Base-by-base conservation (phyloP, 2,113 vertebrate species). In the Suncus etruscus region DNA sequence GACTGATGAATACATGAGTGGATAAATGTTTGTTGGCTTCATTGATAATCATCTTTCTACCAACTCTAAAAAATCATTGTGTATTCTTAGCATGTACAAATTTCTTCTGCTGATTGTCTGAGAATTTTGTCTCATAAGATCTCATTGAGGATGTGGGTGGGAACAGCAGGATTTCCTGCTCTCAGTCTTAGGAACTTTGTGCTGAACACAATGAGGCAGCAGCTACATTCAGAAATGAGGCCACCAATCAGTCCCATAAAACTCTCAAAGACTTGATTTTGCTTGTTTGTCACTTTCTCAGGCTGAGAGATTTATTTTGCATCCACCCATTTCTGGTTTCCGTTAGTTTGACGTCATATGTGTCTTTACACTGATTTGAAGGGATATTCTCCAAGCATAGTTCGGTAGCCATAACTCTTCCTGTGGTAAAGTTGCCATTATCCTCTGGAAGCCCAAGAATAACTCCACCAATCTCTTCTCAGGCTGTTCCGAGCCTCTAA, bases 131-230 rank as follows among this genome's bases (percentile, higher is more conserved):
- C 89, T 86, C 90, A 1, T 18, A 70, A 84, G 80, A 45, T 47
- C 61, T 78, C 29, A 8, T 48, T 29, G 24, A 90, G 86, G 89
- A 91, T 48, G n/a, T 93, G 75, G 93, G 92, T 91, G 92, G 93
- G 75, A 85, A 79, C 18, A 14, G 45, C 86, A 93, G 92, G 86
- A 92, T 97, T 96, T 96, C 95, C 95, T 91, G 92, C 83, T 89
- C 78, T 86, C 2, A 14, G 81, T 72, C 86, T 90, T 76, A 8
- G 31, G 22, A 51, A 29, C 89, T 95, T 91, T 91, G 86, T 91
- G 63, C 48, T 29, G 76, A 93, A 77, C 6, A 88, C 90, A 92
- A 48, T 54, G 12, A 45, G 14, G 58, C 11, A 3, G 58, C 39
- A 20, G 75, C 70, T 15, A 27, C 12, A 0, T 58, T 50, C 51